phyloP scores from a whole-genome alignment of 1,140 invertebrate genomes.

The Whitmania pigra region DNA sequence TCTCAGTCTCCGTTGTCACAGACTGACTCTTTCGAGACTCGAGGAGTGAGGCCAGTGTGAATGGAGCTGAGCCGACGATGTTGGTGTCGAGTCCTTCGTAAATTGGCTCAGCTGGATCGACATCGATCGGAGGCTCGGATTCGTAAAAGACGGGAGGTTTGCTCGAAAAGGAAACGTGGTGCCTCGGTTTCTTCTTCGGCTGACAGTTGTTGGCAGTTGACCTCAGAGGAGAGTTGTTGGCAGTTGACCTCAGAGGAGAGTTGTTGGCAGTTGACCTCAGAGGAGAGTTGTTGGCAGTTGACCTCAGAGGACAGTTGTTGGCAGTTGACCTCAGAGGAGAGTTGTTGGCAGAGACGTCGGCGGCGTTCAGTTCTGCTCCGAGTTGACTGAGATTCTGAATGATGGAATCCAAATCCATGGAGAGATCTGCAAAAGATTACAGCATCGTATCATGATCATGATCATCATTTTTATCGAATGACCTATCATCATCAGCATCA shows the following conservation, averaged over 20 bases:
- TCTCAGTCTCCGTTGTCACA: background rate
- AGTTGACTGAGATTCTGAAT: background rate
- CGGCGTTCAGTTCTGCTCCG: background rate
- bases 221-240: background rate
- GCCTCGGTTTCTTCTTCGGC: background rate
- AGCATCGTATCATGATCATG: background rate
- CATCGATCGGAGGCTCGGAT: too few relatives aligned
- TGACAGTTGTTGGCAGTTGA: background rate
- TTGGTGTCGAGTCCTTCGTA: too few relatives aligned
- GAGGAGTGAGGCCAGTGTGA: too few relatives aligned
- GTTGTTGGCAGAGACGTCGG: background rate
- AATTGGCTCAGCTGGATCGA: too few relatives aligned
- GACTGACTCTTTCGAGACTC: too few relatives aligned
- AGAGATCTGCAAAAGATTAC: background rate
- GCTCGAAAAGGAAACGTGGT: background rate
- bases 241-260: background rate
- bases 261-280: background rate
- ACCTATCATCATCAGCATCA: background rate
- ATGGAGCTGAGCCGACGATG: too few relatives aligned
- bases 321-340: background rate
- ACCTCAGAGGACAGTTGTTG: background rate
- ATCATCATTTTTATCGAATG: background rate
- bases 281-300: background rate
- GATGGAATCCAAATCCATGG: conserved; percentile 11
- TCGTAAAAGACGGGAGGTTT: background rate